Evolutionary conservation across 37 sponge, comb jelly and placozoan genomes (phyloP).

Genomic region (Petrosia ficiformis): DNA sequence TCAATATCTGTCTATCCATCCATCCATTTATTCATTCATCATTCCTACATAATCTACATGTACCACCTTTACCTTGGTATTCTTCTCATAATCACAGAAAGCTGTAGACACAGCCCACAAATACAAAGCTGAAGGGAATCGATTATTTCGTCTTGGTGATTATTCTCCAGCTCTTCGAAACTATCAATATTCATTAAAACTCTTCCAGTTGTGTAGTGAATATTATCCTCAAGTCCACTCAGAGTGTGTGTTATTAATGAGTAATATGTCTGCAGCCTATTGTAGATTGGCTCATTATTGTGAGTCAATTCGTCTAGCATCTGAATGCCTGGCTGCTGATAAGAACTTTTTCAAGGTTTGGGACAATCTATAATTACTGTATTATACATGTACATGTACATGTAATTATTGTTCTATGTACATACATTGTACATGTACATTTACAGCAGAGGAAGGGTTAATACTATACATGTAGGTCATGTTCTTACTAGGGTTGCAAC

Average conservation of each 20-base stretch:
- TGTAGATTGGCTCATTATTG: constrained; percentile 25
- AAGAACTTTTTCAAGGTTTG: neutral
- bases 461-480: too few species aligned
- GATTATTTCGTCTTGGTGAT: constrained; percentile 15
- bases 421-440: too few species aligned
- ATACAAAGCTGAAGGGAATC: constrained; percentile 25
- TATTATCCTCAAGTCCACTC: neutral
- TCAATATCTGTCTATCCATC: too few species aligned
- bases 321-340: neutral
- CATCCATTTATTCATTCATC: too few species aligned
- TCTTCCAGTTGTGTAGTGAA: neutral
- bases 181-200: constrained; percentile 21
- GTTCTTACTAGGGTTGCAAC: too few species aligned
- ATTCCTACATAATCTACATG: too few species aligned
- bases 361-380: too few species aligned
- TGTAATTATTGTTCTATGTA: too few species aligned
- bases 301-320: neutral
- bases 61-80: too few species aligned
- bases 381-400: too few species aligned
- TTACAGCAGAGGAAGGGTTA: too few species aligned
- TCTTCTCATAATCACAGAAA: too few species aligned
- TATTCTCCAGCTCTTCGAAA: constrained; percentile 45
- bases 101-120: neutral
- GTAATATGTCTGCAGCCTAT: constrained; percentile 14
- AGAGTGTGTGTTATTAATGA: neutral